Percentiles rank a stretch among this genome's conserved stretches.
phyloP scores from a whole-genome alignment of 2,113 vertebrate genomes.

The Leucoraja erinaceus region DNA sequence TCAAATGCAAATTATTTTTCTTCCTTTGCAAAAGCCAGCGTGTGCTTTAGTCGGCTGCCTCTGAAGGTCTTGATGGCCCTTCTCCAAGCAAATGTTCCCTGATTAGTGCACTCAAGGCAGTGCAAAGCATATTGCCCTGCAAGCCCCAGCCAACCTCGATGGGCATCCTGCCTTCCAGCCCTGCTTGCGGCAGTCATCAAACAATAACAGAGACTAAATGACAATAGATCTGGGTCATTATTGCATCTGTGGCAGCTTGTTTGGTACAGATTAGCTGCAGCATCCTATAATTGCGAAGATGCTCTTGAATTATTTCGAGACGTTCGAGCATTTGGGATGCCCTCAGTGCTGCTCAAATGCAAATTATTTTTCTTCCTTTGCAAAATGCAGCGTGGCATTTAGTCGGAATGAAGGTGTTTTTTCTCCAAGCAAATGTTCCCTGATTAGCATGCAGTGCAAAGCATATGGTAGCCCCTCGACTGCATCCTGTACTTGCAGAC shows the following conservation, averaged over 20 bases:
- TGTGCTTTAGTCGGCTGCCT: no score
- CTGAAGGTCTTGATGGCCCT: no score
- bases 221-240: neutral
- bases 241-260: neutral
- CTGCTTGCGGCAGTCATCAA: no score
- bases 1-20: no score
- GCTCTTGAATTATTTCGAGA: neutral
- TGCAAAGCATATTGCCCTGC: no score
- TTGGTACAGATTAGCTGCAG: neutral
- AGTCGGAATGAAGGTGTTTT: neutral
- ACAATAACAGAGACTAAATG: no score
- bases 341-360: neutral
- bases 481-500: neutral
- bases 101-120: no score
- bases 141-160: no score
- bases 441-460: neutral
- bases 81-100: no score
- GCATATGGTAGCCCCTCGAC: neutral
- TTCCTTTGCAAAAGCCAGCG: no score
- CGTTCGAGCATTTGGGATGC: no score
- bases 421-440: neutral
- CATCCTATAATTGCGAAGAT: neutral
- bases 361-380: neutral
- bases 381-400: neutral
- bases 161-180: no score